Evolutionary conservation across 2,888 invertebrate species (phyloP).

Genomic region (Meteorus colon): DNA sequence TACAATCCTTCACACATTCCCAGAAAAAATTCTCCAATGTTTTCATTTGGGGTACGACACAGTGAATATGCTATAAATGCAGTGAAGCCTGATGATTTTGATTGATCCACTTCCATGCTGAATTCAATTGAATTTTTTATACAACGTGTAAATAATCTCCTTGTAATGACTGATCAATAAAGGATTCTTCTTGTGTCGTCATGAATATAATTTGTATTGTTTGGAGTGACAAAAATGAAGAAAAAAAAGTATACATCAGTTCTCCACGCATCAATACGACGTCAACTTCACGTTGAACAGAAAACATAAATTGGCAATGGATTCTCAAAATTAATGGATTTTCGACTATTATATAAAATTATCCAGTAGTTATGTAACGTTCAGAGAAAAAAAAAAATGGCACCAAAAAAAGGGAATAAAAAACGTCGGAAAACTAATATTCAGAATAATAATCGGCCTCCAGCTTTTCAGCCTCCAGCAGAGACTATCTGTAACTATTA

Average conservation of each 20-base stretch:
- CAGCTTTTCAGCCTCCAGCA: too few relatives aligned
- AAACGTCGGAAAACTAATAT: too few relatives aligned
- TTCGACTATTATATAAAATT: constrained; percentile 6
- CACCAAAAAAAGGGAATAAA: too few relatives aligned
- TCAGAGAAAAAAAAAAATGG: too few relatives aligned
- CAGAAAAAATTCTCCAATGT: constrained; percentile 65
- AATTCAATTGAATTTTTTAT: neutral
- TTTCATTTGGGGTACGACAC: constrained; percentile 79
- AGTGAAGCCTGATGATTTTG: constrained; percentile 77
- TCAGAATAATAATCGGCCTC: too few relatives aligned
- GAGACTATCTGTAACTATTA: neutral
- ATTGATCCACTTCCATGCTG: constrained; percentile 23
- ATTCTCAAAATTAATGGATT: neutral
- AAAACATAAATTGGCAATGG: neutral
- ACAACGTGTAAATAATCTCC: neutral
- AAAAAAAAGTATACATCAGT: too few relatives aligned
- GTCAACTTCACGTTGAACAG: neutral
- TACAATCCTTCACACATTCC: constrained; percentile 57
- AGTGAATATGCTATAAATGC: constrained; percentile 76
- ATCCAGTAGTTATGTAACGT: too few relatives aligned
- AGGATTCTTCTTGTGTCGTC: neutral
- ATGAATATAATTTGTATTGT: neutral
- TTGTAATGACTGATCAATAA: neutral
- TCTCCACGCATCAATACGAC: neutral
- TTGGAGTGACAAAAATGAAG: too few relatives aligned